Conservation (phyloP, 2,797 vertebrate species). For the Lepidocolaptes lacrymiger region DNA sequence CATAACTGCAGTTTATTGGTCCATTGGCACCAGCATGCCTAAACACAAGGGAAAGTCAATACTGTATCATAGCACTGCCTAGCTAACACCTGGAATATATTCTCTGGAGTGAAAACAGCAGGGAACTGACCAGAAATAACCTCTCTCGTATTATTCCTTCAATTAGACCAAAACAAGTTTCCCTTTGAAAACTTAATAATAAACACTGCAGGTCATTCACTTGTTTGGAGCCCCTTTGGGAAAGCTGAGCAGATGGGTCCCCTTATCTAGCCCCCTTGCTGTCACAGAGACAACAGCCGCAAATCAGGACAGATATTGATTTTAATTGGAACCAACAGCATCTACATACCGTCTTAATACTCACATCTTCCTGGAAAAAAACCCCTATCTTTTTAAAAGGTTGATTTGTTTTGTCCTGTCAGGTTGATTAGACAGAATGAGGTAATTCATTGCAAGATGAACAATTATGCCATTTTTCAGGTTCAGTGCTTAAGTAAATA, state of each 20-base stretch:
- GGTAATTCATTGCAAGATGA: slow-evolving; percentile 57
- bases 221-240: slow-evolving; percentile 80
- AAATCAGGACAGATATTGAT: slow-evolving; percentile 82
- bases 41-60: slow-evolving; percentile 67
- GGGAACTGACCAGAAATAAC: slow-evolving; percentile 86
- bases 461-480: slow-evolving; percentile 60
- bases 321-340: slow-evolving; percentile 84
- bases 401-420: slow-evolving; percentile 53
- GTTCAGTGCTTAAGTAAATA: slow-evolving; percentile 63
- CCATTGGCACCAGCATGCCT: slow-evolving; percentile 63
- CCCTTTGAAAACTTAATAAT: slow-evolving; percentile 85
- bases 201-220: slow-evolving; percentile 84
- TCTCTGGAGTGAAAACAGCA: slow-evolving; percentile 84
- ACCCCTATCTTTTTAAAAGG: slow-evolving; percentile 33
- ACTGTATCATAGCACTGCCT: slow-evolving; percentile 36
- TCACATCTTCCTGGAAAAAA: slow-evolving; percentile 77
- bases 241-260: slow-evolving; percentile 78
- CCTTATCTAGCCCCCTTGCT: slow-evolving; percentile 76
- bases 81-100: slow-evolving; percentile 83
- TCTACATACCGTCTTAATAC: slow-evolving; percentile 76
- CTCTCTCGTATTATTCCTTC: slow-evolving; percentile 81
- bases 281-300: slow-evolving; percentile 77
- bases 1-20: slow-evolving; percentile 69
- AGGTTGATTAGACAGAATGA: slow-evolving; percentile 70
- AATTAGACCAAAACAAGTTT: slow-evolving; percentile 87